phyloP scores from a whole-genome alignment of 2,113 vertebrate genomes.

The Ahaetulla prasina region DNA sequence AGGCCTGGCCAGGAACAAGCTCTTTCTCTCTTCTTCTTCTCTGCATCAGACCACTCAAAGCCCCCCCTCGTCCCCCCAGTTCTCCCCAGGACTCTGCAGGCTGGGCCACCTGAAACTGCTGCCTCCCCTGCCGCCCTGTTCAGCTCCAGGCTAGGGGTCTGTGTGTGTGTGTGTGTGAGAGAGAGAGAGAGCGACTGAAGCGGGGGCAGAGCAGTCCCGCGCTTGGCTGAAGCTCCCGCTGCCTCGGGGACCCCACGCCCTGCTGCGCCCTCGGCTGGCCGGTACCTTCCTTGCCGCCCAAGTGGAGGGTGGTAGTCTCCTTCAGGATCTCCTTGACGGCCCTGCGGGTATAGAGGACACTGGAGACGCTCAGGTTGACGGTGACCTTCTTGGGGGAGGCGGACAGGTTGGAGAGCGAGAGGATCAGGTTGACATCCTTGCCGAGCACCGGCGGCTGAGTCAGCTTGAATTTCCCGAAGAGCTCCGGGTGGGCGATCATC shows the following conservation, averaged over 20 bases:
- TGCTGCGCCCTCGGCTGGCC: not conserved
- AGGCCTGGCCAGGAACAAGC: not conserved
- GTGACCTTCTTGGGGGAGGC: constrained; percentile 54
- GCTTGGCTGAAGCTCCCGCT: too few species aligned
- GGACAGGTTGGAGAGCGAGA: constrained; percentile 64
- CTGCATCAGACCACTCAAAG: not conserved
- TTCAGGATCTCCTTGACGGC: constrained; percentile 69
- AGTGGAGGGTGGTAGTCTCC: constrained; percentile 56
- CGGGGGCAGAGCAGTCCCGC: too few species aligned
- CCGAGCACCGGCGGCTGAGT: constrained; percentile 66
- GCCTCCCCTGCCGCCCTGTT: not conserved
- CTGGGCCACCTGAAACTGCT: not conserved
- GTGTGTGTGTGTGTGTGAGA: too few species aligned
- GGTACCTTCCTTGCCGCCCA: constrained; percentile 69
- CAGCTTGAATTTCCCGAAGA: constrained; percentile 73
- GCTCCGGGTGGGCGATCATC: constrained; percentile 54
- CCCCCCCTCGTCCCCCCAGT: too few species aligned
- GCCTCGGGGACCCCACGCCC: not conserved
- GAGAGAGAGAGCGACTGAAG: too few species aligned
- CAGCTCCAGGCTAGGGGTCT: not conserved
- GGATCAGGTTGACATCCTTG: constrained; percentile 65
- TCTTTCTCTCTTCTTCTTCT: not conserved
- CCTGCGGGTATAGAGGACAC: constrained; percentile 70
- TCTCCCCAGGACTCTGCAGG: not conserved
- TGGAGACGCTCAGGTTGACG: constrained; percentile 69